phyloP scores from a whole-genome alignment of 2,888 invertebrate genomes.

The Rosalia funebris region DNA sequence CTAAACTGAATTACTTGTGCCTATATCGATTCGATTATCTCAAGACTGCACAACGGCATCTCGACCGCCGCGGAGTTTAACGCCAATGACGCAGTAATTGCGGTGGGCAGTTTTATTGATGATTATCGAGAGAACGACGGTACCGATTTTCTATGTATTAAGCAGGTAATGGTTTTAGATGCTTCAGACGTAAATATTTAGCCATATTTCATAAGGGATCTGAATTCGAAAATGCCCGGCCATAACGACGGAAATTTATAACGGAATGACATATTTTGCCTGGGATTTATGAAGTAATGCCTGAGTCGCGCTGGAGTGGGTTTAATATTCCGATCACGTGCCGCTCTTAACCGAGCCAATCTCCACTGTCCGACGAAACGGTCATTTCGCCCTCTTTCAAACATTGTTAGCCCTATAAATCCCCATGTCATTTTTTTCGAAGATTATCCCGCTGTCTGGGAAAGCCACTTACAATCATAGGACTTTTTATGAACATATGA shows the following conservation, averaged over 20 bases:
- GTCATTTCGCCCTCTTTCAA: constrained; percentile 56
- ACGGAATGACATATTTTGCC: constrained; percentile 11
- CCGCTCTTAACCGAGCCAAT: constrained; percentile 60
- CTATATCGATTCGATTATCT: too few species aligned
- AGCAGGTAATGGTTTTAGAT: too few species aligned
- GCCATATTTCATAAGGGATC: too few species aligned
- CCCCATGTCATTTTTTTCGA: constrained; percentile 57
- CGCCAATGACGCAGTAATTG: too few species aligned
- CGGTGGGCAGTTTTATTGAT: too few species aligned
- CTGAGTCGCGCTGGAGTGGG: constrained; percentile 4
- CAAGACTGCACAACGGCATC: too few species aligned
- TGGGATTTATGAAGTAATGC: constrained; percentile 18
- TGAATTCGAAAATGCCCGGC: background rate
- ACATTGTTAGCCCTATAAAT: constrained; percentile 62
- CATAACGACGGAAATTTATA: background rate
- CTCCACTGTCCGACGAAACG: constrained; percentile 58
- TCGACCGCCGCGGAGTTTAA: too few species aligned
- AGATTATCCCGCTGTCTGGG: constrained; percentile 58
- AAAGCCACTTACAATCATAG: constrained; percentile 64
- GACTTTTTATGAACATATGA: constrained; percentile 62
- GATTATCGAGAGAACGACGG: too few species aligned
- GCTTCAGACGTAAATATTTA: too few species aligned
- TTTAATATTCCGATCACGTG: constrained; percentile 55
- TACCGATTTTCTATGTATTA: too few species aligned
- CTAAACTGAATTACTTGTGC: too few species aligned